Base-by-base conservation (phyloP, 2,113 vertebrate genomes). In the human region DNA sequence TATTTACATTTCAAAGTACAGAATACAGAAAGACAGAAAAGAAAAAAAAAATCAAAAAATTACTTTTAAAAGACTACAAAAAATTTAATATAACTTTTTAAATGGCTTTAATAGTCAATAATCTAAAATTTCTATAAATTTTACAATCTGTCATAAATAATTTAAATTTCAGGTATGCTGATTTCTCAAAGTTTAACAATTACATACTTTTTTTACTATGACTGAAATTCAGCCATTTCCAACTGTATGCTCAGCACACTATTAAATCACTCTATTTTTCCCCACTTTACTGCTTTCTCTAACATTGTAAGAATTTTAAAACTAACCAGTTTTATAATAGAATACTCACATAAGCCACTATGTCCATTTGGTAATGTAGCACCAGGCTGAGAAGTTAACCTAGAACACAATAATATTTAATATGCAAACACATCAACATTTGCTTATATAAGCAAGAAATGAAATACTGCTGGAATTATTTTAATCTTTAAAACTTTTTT, bases 301-400 rank as follows among this genome's bases (percentile, higher is more conserved):
- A 96, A 96, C 9, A 88, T 72, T 96, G 8, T 52, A 88, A 96
- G 32, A 89, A 89, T 94, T 96, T 97, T 4, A 97, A 43, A 35
- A 97, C 82, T 48, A 95, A 91, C 93, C 84, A 93, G 84, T 93
- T 97, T 96, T 40, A 79, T 70, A 94, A 50, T 72, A 98, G 81
- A 95, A 97, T 96, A 99, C 99, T 99, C 98, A 99, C 99, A 99
- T 98, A 99, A 98, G 98, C 99, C 99, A 99, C 99, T 99, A 52
- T 99, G 99, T 97, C 99, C 99, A 97, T 99, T 99, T 98, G 99
- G 99, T 99, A 99, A 99, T 93, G 99, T 97, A 98, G 99, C 99
- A 98, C 99, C 99, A 98, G 99, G 99, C 93, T 99, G 99, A 98
- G 99, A 99, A 95, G 99, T 99, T 98, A 99, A 99, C 99, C 99